Base-by-base conservation (phyloP, 2,113 vertebrate genomes). In the Phrynocephalus versicolor region DNA sequence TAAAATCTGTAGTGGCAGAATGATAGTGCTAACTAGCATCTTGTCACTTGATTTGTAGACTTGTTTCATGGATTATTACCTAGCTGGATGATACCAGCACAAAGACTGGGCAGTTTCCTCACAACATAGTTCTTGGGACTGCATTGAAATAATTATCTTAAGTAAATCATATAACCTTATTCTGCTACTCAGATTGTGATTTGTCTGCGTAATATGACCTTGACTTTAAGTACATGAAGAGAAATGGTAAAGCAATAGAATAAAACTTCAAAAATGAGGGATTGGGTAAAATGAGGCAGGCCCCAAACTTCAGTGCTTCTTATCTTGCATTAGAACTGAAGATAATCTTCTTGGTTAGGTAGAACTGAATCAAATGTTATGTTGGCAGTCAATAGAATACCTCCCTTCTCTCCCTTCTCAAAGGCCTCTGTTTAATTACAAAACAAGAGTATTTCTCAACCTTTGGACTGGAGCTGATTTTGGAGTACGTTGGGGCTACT, bases 1-100 rank as follows among this genome's bases (percentile, higher is more conserved):
- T 92, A 92, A 90, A 57, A 79, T 19, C 84, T 70, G 3, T 79
- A 90, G 89, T 81, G 51, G 45, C 81, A 86, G 83, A 55, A 33
- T 91, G 89, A 87, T 89, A 86, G 87, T 92, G 81, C 76, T 76
- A 19, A 35, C 79, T 91, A 76, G 55, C 88, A 83, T 90, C 64
- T 93, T 90, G 94, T 90, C 91, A 84, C 45, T 64, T 90, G 89
- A 64, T 37, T 89, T 84, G 81, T 89, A 83, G 82, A 86, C 86
- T 91, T 93, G 87, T 86, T 88, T 91, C 92, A 77, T 76, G 86
- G 79, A 88, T 94, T 89, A 89, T 94, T 94, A 88, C 85, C 75
- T 90, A 91, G 85, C 76, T 74, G 67, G 87, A 86, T 84, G 57
- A 74, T 77, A 89, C 57, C 64, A 87, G 85, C 91, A 92, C 79